Evolutionary conservation across 2,888 invertebrate genomes (phyloP).

Genomic region (Drosophila merina): DNA sequence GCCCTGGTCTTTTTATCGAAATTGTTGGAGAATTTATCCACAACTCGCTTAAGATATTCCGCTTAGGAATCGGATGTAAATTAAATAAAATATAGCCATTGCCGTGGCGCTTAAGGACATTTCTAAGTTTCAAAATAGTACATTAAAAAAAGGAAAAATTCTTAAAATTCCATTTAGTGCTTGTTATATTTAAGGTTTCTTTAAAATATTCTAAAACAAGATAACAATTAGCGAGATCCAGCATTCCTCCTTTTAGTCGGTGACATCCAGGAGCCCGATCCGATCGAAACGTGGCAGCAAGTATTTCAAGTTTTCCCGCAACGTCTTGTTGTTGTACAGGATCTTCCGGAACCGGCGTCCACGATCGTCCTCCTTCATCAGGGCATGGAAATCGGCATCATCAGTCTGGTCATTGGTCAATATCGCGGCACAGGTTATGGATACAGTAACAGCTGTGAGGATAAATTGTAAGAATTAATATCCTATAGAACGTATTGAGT

Average conservation of each 20-base stretch:
- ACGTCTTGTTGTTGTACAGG: conserved; percentile 70
- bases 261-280: conserved; percentile 74
- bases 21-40: no score
- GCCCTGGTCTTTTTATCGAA: no score
- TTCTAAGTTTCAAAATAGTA: no score
- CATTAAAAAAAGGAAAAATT: not conserved
- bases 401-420: conserved; percentile 73
- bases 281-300: conserved; percentile 79
- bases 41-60: no score
- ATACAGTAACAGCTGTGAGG: conserved; percentile 63
- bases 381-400: conserved; percentile 74
- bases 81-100: no score
- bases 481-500: not conserved
- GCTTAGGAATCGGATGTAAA: no score
- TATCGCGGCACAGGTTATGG: conserved; percentile 62
- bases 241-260: conserved; percentile 29
- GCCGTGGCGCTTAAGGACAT: no score
- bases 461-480: not conserved
- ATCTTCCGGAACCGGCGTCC: conserved; percentile 57
- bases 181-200: not conserved
- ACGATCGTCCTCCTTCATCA: conserved; percentile 69
- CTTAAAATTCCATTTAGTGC: not conserved
- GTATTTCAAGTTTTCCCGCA: conserved; percentile 70
- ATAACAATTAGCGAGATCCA: not conserved
- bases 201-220: not conserved